Conservation (phyloP, 2,888 invertebrate genomes). For the Tipula helvola region DNA sequence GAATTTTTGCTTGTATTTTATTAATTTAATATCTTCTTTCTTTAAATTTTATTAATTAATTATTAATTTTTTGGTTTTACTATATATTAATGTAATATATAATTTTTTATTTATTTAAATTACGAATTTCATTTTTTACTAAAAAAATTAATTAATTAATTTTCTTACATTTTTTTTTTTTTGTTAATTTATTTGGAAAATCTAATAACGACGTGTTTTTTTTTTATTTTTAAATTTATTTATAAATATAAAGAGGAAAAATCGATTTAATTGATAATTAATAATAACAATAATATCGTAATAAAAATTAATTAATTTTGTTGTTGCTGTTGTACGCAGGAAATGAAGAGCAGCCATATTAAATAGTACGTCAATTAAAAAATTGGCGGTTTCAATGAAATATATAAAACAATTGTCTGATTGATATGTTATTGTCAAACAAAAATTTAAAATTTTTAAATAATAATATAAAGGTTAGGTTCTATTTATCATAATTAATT, state of each 20-base stretch:
- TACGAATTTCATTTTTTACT: not conserved
- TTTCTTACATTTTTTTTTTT: not conserved
- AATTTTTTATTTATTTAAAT: not conserved
- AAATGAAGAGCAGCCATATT: not conserved
- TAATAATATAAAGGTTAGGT: not conserved
- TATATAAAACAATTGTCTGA: not conserved
- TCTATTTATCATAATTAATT: not conserved
- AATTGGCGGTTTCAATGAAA: not conserved
- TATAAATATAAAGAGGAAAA: not conserved
- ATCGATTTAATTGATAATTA: not conserved
- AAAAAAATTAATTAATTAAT: not conserved
- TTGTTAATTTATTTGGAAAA: not conserved
- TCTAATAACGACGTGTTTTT: not conserved
- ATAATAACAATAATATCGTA: not conserved
- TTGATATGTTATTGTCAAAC: not conserved
- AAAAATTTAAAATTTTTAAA: not conserved
- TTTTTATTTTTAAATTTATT: not conserved
- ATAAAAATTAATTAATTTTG: not conserved
- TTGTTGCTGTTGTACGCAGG: not conserved
- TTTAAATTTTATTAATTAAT: not conserved
- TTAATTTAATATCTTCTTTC: not conserved
- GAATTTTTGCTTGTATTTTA: not conserved
- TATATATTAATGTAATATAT: conserved; percentile 4
- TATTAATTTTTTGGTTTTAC: not conserved
- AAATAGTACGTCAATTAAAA: not conserved